These are phyloP conservation scores for Thereva unica DNA, from an alignment of 2,888 invertebrate species.

Conservation along the genomic window DNA sequence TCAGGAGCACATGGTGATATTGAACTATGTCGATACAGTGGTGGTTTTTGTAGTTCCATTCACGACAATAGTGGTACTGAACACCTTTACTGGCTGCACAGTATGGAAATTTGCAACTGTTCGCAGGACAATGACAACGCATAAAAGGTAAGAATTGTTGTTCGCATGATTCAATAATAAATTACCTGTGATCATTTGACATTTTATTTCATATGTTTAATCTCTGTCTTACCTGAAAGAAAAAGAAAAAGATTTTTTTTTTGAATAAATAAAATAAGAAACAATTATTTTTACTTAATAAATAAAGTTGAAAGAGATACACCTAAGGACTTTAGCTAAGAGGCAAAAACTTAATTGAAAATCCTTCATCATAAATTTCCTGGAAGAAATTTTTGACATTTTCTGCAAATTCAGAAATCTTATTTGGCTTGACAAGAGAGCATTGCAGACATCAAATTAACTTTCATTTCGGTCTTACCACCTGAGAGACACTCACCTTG, in stretches of 20 bases:
- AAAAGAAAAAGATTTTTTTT: neutral
- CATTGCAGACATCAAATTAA: no score
- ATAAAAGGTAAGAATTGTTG: slow-evolving; percentile 50
- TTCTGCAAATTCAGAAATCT: no score
- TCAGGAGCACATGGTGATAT: slow-evolving; percentile 63
- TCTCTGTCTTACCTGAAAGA: no score
- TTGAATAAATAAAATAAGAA: neutral
- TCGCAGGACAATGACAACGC: slow-evolving; percentile 56
- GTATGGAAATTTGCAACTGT: slow-evolving; percentile 66
- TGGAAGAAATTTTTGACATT: no score
- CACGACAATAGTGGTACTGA: slow-evolving; percentile 70
- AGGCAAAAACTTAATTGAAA: neutral
- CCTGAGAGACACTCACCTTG: no score
- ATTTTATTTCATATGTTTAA: neutral
- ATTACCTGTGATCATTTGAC: neutral
- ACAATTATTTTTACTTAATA: no score
- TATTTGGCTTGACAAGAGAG: no score
- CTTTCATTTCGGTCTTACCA: no score
- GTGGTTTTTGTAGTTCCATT: slow-evolving; percentile 76
- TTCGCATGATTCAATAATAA: neutral
- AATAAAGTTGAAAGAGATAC: no score
- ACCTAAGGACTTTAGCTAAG: neutral
- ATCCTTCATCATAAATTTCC: neutral
- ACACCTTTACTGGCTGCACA: slow-evolving; percentile 70
- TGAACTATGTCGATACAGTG: slow-evolving; percentile 73